phyloP scores from a whole-genome alignment of 1,140 invertebrate genomes.

The Carposina sasakii region DNA sequence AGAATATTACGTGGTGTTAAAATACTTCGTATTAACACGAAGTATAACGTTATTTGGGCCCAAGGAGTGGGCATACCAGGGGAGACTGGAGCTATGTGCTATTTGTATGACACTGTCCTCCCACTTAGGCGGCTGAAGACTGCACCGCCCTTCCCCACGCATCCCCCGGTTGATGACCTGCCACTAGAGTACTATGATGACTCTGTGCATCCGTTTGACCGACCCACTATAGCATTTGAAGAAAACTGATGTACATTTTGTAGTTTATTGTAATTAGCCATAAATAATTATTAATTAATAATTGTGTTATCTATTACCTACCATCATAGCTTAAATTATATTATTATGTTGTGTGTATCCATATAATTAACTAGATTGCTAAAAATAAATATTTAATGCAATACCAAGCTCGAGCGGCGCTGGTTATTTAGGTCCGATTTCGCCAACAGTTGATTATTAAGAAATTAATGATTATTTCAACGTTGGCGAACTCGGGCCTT shows the following conservation, averaged over 20 bases:
- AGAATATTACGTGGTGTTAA: conserved; percentile 81
- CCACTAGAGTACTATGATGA: conserved; percentile 83
- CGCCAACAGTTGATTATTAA: too few relatives aligned
- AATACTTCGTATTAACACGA: conserved; percentile 93
- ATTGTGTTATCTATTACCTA: too few relatives aligned
- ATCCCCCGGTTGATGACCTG: conserved; percentile 74
- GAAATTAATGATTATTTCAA: too few relatives aligned
- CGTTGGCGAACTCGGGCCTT: too few relatives aligned
- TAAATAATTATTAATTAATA: too few relatives aligned
- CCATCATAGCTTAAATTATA: too few relatives aligned
- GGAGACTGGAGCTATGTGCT: conserved; percentile 83
- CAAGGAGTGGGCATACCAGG: conserved; percentile 87
- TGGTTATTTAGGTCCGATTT: too few relatives aligned
- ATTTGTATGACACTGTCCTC: conserved; percentile 87
- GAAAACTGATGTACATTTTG: conserved; percentile 64
- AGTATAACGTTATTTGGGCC: conserved; percentile 94
- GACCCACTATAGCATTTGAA: conserved; percentile 79
- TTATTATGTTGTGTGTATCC: too few relatives aligned
- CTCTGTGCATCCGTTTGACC: conserved; percentile 79
- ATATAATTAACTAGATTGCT: too few relatives aligned
- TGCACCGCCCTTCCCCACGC: conserved; percentile 87
- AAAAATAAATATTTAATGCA: too few relatives aligned
- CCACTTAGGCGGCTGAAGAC: conserved; percentile 74
- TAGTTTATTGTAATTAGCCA: too few relatives aligned
- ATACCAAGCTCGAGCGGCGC: too few relatives aligned